These are phyloP conservation scores for Fulica atra DNA, from an alignment of 2,113 vertebrate genomes.

Conservation along the genomic window DNA sequence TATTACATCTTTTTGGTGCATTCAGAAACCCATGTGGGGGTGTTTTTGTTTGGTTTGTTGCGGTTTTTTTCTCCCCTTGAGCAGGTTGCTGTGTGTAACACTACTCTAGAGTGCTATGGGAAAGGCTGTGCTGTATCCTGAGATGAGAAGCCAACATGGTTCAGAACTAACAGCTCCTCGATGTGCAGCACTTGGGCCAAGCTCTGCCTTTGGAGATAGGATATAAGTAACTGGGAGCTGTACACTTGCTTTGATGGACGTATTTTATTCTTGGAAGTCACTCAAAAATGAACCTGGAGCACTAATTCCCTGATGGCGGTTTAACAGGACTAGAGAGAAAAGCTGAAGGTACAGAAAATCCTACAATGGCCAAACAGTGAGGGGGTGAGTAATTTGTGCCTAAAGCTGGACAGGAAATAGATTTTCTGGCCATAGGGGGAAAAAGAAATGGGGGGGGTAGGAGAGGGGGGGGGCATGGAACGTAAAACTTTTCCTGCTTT, in stretches of 20 bases:
- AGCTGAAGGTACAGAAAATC: not conserved
- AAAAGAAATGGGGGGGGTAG: rapidly evolving
- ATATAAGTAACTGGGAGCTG: not conserved
- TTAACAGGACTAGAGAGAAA: not conserved
- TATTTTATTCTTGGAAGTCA: not conserved
- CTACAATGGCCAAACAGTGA: rapidly evolving
- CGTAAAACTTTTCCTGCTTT: not conserved
- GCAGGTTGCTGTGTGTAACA: not conserved
- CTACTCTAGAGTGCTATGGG: not conserved
- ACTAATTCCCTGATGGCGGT: not conserved
- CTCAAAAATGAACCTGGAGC: not conserved
- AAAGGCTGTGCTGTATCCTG: not conserved
- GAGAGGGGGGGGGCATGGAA: rapidly evolving
- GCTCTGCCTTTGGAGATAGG: not conserved
- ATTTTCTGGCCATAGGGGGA: not conserved
- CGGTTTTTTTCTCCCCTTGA: too few relatives aligned
- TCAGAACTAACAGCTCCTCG: not conserved
- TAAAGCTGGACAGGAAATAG: not conserved
- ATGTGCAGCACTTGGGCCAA: not conserved
- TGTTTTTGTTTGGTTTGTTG: not conserved
- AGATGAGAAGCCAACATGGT: not conserved
- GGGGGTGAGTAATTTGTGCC: not conserved
- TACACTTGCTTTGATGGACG: not conserved
- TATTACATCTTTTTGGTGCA: not conserved
- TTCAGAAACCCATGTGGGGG: not conserved